These are phyloP conservation scores for Ophion ellenae DNA, from an alignment of 2,888 invertebrate species.

Conservation along the genomic window DNA sequence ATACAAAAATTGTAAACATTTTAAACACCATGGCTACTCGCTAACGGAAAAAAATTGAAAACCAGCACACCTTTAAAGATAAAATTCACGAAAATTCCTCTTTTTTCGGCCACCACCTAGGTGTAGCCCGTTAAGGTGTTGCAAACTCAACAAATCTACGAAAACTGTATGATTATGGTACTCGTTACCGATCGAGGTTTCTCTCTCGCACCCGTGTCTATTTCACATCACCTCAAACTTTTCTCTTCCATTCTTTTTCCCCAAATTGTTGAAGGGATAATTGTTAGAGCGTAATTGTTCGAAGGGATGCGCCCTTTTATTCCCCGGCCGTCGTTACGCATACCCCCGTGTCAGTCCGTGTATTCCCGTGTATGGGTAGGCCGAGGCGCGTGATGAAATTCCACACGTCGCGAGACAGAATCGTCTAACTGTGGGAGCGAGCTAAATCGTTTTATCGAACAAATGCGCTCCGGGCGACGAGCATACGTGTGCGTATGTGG, in stretches of 20 bases:
- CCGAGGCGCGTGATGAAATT: slow-evolving; percentile 60
- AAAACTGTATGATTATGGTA: too few species aligned
- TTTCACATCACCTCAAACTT: background rate
- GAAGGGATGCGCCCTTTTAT: background rate
- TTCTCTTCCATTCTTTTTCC: background rate
- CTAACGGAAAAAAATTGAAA: too few species aligned
- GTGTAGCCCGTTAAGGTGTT: too few species aligned
- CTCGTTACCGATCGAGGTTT: background rate
- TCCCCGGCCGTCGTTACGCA: background rate
- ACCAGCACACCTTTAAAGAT: too few species aligned
- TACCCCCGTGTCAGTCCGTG: background rate
- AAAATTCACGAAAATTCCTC: too few species aligned
- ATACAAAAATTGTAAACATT: too few species aligned
- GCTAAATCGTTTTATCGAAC: slow-evolving; percentile 62
- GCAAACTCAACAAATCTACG: too few species aligned
- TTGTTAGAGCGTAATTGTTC: background rate
- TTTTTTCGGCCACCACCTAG: too few species aligned
- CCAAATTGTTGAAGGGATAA: background rate
- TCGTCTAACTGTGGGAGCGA: slow-evolving; percentile 42
- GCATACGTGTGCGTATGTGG: slow-evolving; percentile 14
- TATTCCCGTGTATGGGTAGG: background rate
- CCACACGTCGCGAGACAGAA: slow-evolving; percentile 50
- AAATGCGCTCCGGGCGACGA: slow-evolving; percentile 60
- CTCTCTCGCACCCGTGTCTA: background rate
- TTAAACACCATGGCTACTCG: too few species aligned